Percentiles rank a stretch among this genome's conserved stretches.
These are phyloP conservation scores for Sesia apiformis DNA, from an alignment of 2,888 invertebrate genomes.

Conservation along the genomic window DNA sequence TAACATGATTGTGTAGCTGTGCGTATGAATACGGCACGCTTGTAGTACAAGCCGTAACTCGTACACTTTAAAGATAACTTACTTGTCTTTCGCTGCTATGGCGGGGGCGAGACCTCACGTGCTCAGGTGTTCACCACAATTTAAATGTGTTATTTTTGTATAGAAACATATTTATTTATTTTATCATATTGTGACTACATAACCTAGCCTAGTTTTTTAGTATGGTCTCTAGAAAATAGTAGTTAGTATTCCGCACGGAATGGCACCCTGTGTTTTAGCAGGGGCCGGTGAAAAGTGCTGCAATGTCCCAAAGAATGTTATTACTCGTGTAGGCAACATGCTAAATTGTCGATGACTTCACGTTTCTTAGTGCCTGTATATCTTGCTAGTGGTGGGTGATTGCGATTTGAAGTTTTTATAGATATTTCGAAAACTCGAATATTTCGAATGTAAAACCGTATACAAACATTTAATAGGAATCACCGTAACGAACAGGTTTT, in stretches of 20 bases:
- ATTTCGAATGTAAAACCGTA: too few species aligned
- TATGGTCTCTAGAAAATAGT: constrained; percentile 59
- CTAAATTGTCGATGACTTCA: neutral
- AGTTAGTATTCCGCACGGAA: constrained; percentile 51
- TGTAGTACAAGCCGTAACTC: too few species aligned
- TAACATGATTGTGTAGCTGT: too few species aligned
- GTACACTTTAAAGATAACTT: too few species aligned
- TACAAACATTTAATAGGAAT: too few species aligned
- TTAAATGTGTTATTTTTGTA: constrained; percentile 68
- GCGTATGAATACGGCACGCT: too few species aligned
- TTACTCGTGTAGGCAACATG: constrained; percentile 33
- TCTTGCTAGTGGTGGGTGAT: too few species aligned
- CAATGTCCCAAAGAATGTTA: constrained; percentile 69
- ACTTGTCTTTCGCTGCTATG: too few species aligned
- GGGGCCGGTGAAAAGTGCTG: constrained; percentile 60
- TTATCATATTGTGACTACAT: constrained; percentile 38
- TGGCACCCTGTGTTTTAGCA: constrained; percentile 68
- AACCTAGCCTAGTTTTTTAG: constrained; percentile 48
- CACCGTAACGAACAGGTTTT: too few species aligned
- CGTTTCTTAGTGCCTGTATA: neutral
- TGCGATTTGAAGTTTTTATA: too few species aligned
- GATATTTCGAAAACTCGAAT: too few species aligned
- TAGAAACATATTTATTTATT: constrained; percentile 72
- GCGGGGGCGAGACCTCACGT: constrained; percentile 31
- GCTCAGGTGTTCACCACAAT: constrained; percentile 66